Conservation (phyloP, 2,797 vertebrate species). For the Poecilia velifera region DNA sequence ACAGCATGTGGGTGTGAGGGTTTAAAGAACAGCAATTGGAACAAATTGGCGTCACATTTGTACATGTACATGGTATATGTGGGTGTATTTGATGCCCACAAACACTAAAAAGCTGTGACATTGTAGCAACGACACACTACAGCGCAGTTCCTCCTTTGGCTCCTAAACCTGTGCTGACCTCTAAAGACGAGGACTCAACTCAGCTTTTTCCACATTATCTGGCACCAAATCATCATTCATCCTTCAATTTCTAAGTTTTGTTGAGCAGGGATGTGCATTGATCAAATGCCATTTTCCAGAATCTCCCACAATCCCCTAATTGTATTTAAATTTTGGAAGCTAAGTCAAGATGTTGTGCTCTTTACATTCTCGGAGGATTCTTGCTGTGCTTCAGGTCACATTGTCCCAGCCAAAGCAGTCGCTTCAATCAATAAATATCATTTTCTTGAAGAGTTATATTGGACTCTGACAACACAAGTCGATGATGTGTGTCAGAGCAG, state of each 20-base stretch:
- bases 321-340: conserved; percentile 1
- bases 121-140: neutral
- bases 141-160: neutral
- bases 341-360: conserved; percentile 1
- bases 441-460: conserved; percentile 1
- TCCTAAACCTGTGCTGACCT: neutral
- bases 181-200: neutral
- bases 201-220: neutral
- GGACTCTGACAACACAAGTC: neutral
- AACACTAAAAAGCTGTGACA: neutral
- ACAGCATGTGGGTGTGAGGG: neutral
- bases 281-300: conserved; percentile 1
- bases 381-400: neutral
- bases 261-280: neutral
- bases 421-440: neutral
- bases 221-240: neutral
- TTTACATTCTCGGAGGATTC: neutral
- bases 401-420: neutral
- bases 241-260: conserved; percentile 2
- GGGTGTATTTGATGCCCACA: neutral
- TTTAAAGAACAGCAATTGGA: neutral
- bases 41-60: neutral
- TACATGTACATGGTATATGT: neutral
- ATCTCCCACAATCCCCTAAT: neutral
- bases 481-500: neutral